A percentile compares a stretch with the other conserved stretches of the same genome.
These are phyloP conservation scores for Rissa tridactyla DNA, from an alignment of 2,113 vertebrate species.

Conservation along the genomic window DNA sequence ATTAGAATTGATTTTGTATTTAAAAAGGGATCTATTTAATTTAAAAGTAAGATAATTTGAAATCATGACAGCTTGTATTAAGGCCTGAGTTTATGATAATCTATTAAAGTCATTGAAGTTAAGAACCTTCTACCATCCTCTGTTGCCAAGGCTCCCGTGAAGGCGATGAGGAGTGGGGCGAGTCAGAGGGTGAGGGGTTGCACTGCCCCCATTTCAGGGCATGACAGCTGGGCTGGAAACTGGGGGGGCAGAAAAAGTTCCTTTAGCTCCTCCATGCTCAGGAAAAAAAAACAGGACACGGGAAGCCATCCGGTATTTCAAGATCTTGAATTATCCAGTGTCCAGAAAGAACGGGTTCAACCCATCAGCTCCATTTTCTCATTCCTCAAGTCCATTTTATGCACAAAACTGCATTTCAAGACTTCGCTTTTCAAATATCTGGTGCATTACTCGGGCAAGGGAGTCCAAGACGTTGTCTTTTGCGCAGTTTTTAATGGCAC, in stretches of 20 bases:
- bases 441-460: background rate
- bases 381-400: background rate
- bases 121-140: background rate
- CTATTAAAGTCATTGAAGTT: conserved; percentile 54
- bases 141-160: background rate
- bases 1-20: conserved; percentile 70
- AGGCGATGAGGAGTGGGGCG: background rate
- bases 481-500: background rate
- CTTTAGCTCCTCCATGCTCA: background rate
- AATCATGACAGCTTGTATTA: conserved; percentile 59
- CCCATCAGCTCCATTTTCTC: background rate
- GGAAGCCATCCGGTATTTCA: background rate
- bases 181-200: background rate
- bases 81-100: conserved; percentile 56
- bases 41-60: conserved; percentile 65
- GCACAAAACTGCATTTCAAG: background rate
- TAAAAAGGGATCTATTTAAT: conserved; percentile 68
- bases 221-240: background rate
- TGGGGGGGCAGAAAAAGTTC: background rate
- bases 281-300: accelerated
- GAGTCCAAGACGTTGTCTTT: background rate
- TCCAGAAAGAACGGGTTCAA: background rate
- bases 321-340: background rate
- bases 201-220: background rate
- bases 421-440: background rate